Base-by-base conservation (phyloP, 2,797 vertebrate species). In the Lophotriccus pileatus region DNA sequence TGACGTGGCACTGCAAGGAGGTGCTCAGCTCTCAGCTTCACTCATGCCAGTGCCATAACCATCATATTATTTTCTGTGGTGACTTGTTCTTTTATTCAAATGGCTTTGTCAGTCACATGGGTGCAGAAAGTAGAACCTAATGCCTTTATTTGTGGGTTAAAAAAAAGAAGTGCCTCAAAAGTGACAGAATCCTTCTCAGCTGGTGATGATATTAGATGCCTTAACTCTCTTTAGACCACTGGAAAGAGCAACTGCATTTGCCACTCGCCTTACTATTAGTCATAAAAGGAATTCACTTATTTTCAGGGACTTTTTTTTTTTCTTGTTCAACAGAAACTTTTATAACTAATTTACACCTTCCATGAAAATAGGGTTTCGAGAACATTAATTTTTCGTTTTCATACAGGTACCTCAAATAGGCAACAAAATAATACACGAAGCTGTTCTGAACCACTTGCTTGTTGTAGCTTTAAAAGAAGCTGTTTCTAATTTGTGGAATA, bases 401-500 rank as follows among this genome's bases (percentile, higher is more conserved):
- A 4, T 62, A 43, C 6, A 16, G 24, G 9, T 41, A 18, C 16
- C 32, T 88, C 44, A 76, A 73, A 62, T 60, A 46, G 10, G 6
- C 34, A 62, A 11, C 21, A 47, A 44, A 90, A 58, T 34, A 52
- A 37, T 60, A 9, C n/a, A 68, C 58, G 53, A 41, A 66, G 12
- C 36, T 68, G n/a, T 67, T 89, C 66, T 53, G 83, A 91, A 59
- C 46, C 2, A 0, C 25, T 70, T 73, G n/a, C 69, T 84, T 88
- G 69, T 76, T 81, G 77, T 49, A 62, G 73, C 69, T 91, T 92
- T 93, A 44, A 67, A 92, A 84, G 28, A 49, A 34, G 20, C 44
- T 69, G 5, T 36, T 94, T 75, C 85, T 93, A 84, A 88, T 93
- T 95, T 93, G 89, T 94, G 89, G 89, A 95, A 59, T 86, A 69